Base-by-base conservation (phyloP, 2,797 vertebrate species). In the Coendou prehensilis region DNA sequence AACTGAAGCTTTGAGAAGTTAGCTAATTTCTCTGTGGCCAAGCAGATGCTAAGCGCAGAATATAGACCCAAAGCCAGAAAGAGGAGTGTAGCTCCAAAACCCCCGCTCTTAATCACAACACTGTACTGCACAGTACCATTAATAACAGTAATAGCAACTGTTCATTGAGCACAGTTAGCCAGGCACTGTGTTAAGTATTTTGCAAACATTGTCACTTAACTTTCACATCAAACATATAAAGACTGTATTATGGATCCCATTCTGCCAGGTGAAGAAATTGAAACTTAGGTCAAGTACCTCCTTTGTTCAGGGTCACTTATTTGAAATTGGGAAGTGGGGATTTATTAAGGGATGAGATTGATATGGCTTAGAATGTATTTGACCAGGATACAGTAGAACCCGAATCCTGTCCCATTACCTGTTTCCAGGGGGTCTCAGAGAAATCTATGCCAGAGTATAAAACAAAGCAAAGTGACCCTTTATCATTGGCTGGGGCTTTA, bases 181-280 rank as follows among this genome's bases (percentile, higher is more conserved):
- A 87, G 52, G 52, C 45, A 76, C 18, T 9, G n/a, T 61, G 33
- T 69, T 94, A 89, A 78, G 52, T 93, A 76, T 41, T 93, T 90
- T 86, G n/a, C 61, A 59, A 79, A 71, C 50, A 75, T 57, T 86
- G 45, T 79, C 86, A 64, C 33, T 89, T 91, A 91, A 80, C 37
- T 18, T 90, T 96, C 86, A 92, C 50, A 90, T 90, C 83, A 95
- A 93, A 92, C 61, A 13, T 83, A 71, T 85, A 63, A 97, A 95
- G 63, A 92, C 56, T 28, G 0, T 86, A 80, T 82, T 82, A 50
- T 64, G 47, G 41, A 11, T 93, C 81, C 64, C 54, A 64, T 91
- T 93, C 93, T 94, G 41, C 26, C 57, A 95, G 26, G 41, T 59
- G 23, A 95, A 93, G 56, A 95, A 95, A 95, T 41, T 57, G 59